Conservation (phyloP, 2,888 invertebrate genomes). For the Ethmia dodecea region DNA sequence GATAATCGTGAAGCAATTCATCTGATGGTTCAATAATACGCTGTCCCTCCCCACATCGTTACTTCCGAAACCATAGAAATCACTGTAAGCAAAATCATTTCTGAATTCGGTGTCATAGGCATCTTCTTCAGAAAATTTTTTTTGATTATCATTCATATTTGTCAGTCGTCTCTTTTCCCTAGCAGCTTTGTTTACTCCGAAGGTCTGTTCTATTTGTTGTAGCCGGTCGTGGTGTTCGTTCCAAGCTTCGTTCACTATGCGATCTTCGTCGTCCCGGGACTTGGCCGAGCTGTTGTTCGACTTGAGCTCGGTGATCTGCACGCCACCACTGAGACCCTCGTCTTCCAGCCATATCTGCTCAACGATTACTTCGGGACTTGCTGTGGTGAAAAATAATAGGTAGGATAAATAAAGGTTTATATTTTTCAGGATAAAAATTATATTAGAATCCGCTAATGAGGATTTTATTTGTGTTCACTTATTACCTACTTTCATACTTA, state of each 20-base stretch:
- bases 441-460: too few relatives aligned
- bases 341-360: constrained; percentile 36
- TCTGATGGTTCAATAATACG: constrained; percentile 25
- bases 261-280: constrained; percentile 22
- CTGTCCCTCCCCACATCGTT: constrained; percentile 13
- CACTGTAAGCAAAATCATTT: not conserved
- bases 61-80: too few relatives aligned
- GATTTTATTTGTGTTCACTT: too few relatives aligned
- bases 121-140: too few relatives aligned
- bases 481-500: constrained; percentile 21
- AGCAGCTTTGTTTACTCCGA: constrained; percentile 31
- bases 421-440: too few relatives aligned
- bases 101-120: not conserved
- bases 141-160: constrained; percentile 12
- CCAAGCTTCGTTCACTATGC: constrained; percentile 30
- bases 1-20: constrained; percentile 43
- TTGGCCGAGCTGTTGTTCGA: constrained; percentile 29
- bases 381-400: not conserved
- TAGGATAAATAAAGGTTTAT: too few relatives aligned
- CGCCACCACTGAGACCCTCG: constrained; percentile 24
- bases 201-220: constrained; percentile 23
- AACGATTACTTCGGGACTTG: constrained; percentile 24
- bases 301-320: constrained; percentile 53
- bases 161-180: constrained; percentile 33
- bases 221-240: constrained; percentile 24